Base-by-base conservation (phyloP, 1,140 invertebrate species). In the Antheraea mylitta region DNA sequence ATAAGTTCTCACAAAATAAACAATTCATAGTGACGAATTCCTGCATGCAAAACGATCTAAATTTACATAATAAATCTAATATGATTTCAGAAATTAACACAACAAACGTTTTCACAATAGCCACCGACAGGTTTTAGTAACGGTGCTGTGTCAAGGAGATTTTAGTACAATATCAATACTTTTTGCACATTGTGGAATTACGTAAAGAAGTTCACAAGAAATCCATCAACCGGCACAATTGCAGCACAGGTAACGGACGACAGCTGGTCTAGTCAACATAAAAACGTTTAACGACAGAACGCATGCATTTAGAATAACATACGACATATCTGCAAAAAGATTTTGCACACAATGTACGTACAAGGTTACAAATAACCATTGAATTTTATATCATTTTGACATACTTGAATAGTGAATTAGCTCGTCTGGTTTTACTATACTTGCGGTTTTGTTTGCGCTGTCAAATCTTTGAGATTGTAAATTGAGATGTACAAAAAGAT, bases 11-110 rank as follows among this genome's bases (percentile, higher is more conserved):
- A 30, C 22, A 30, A 30, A 30, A 30, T 30, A 30, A 30, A 30
- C 22, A 30, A 30, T n/a, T n/a, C n/a, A 30, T 30, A 30, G 1
- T 30, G 1, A 30, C 22, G 22, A 30, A 30, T 30, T 30, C 22
- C 22, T 30, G 22, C 22, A 30, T 4, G 22, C 22, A 30, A 30
- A 30, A 19, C 3, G 11, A 59, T 59, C 13, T 16, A n/a, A 59
- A 9, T 18, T n/a, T 59, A 59, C 11, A 59, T 18, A 59, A 18
- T 19, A 59, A 16, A 59, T 18, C 18, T 53, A 45, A 63, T 58
- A 69, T 59, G 48, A 62, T 69, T 64, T 7, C 67, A 69, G 22
- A 68, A 68, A 68, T 68, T 69, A 69, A 69, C 62, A 30, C 22
- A 59, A 64, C 48, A 69, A 69, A 64, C 58, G 61, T 64, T 69